These are phyloP conservation scores for Hemiscyllium ocellatum DNA, from an alignment of 2,113 vertebrate species.

Conservation along the genomic window DNA sequence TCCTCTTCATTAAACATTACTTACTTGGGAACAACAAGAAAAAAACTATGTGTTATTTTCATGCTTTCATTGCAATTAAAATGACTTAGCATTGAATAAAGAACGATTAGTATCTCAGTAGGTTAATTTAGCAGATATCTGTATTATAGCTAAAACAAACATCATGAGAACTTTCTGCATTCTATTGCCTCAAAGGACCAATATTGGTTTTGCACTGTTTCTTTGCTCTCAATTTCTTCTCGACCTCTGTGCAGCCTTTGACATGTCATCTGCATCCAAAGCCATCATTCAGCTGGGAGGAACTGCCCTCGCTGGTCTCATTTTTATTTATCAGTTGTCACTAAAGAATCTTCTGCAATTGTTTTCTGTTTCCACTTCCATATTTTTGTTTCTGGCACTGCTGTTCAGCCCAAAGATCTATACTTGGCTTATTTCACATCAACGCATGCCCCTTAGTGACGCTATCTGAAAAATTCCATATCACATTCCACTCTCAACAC, in stretches of 20 bases:
- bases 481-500: not conserved
- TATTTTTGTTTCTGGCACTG: not conserved
- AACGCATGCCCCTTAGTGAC: too few species aligned
- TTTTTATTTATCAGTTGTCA: not conserved
- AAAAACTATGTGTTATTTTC: slow-evolving; percentile 14
- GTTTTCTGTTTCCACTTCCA: not conserved
- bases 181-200: not conserved
- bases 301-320: not conserved
- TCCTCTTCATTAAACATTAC: slow-evolving; percentile 31
- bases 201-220: slow-evolving; percentile 1
- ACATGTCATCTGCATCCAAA: not conserved
- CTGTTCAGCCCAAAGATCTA: not conserved
- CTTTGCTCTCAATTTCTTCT: not conserved
- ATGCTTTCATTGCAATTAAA: not conserved
- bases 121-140: slow-evolving; percentile 14
- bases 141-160: slow-evolving; percentile 19
- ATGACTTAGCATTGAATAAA: not conserved
- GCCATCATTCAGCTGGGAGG: not conserved
- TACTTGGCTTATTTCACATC: not conserved
- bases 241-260: not conserved
- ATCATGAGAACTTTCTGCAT: not conserved
- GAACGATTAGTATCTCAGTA: not conserved
- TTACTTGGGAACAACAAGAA: slow-evolving; percentile 35
- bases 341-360: not conserved
- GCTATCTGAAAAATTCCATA: not conserved